Percentiles rank a stretch among this genome's conserved stretches.
Conservation (phyloP, 2,113 vertebrate species). For the Peromyscus californicus region DNA sequence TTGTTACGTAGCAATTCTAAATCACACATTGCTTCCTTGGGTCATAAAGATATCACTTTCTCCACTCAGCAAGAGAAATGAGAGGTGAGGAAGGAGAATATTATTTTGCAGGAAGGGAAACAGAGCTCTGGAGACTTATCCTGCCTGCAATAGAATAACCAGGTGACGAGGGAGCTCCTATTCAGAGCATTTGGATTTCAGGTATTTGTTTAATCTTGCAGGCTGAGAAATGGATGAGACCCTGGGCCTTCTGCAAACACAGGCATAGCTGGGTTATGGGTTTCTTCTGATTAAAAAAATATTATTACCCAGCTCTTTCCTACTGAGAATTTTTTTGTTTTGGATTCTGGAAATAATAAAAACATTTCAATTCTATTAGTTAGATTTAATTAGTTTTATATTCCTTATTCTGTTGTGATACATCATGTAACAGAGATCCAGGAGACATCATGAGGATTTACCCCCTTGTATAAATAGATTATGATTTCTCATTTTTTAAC, state of each 20-base stretch:
- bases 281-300: conserved; percentile 52
- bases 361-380: background rate
- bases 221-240: conserved; percentile 37
- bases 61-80: conserved; percentile 69
- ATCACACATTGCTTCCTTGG: conserved; percentile 72
- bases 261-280: background rate
- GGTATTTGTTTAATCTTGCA: conserved; percentile 19
- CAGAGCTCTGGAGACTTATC: conserved; percentile 68
- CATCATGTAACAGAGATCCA: background rate
- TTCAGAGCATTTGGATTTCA: conserved; percentile 52
- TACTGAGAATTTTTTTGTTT: background rate
- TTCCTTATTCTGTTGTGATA: background rate
- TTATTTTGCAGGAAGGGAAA: conserved; percentile 71
- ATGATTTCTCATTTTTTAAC: background rate
- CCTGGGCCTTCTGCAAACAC: conserved; percentile 48
- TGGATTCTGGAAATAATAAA: background rate
- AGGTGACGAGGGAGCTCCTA: conserved; percentile 44
- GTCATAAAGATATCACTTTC: conserved; percentile 79
- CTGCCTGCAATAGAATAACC: conserved; percentile 14
- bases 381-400: background rate
- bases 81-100: conserved; percentile 68
- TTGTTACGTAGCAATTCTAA: conserved; percentile 79
- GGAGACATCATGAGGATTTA: background rate
- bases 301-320: conserved; percentile 29
- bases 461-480: background rate